Conservation (phyloP, 1,140 invertebrate genomes). For the Druon quercuslanigerum region DNA sequence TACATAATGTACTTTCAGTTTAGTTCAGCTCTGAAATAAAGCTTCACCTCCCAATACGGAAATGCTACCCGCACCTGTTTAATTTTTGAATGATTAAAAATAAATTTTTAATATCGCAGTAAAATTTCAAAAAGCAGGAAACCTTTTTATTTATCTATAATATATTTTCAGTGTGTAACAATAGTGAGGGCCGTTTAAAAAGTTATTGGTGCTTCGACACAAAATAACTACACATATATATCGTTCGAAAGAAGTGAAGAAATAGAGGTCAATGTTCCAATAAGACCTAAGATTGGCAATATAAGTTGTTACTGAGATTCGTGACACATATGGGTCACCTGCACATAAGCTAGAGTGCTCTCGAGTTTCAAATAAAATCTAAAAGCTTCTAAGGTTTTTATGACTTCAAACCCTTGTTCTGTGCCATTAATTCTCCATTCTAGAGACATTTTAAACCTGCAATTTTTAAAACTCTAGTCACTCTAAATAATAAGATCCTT, state of each 20-base stretch:
- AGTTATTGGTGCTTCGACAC: not conserved
- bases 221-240: conserved; percentile 7
- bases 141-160: too few species aligned
- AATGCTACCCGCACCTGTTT: conserved; percentile 20
- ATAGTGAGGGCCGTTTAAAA: not conserved
- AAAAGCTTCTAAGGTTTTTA: conserved; percentile 27
- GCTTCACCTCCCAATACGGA: conserved; percentile 20
- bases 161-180: not conserved
- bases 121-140: too few species aligned
- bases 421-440: not conserved
- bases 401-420: not conserved
- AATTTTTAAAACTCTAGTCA: too few species aligned
- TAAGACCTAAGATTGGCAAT: conserved; percentile 56
- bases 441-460: too few species aligned
- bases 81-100: not conserved
- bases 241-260: not conserved
- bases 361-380: conserved; percentile 49
- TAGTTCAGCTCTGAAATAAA: conserved; percentile 24
- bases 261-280: conserved; percentile 52
- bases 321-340: conserved; percentile 59
- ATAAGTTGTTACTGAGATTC: conserved; percentile 49
- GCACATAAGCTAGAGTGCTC: conserved; percentile 53
- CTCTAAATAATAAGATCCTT: too few species aligned
- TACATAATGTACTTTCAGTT: conserved; percentile 22
- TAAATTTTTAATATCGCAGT: too few species aligned